phyloP scores from a whole-genome alignment of 2,113 vertebrate species.

The Gallinago media region DNA sequence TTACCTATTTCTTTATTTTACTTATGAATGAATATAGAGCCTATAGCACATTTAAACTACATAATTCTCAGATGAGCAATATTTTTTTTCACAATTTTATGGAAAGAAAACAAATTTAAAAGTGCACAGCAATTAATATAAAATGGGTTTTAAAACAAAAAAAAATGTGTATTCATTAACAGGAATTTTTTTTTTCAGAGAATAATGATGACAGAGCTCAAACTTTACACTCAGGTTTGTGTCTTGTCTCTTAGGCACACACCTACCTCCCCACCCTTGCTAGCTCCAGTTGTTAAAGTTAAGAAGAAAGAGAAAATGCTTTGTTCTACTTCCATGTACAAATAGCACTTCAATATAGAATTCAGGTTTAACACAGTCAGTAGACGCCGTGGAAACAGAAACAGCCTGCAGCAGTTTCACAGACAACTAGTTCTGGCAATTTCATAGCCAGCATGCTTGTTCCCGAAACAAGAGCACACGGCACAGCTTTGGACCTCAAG shows the following conservation, averaged over 20 bases:
- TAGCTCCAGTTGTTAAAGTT: neutral
- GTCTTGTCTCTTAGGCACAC: neutral
- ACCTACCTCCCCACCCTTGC: neutral
- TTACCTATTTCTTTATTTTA: neutral
- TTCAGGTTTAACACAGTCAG: neutral
- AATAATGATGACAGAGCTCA: too few relatives aligned
- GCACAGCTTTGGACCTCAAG: neutral
- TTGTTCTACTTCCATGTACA: neutral
- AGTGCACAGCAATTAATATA: neutral
- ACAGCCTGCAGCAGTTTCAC: neutral
- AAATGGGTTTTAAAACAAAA: neutral
- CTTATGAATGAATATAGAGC: neutral
- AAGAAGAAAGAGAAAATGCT: neutral
- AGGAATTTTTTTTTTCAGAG: too few relatives aligned
- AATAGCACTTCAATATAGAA: neutral
- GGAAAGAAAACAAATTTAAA: neutral
- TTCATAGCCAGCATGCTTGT: neutral
- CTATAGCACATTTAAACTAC: neutral
- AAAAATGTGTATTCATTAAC: neutral
- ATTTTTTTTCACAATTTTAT: neutral
- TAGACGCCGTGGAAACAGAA: neutral
- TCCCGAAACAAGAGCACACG: neutral
- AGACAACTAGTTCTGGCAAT: neutral
- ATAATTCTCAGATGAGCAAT: neutral
- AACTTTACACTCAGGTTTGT: too few relatives aligned